Percentiles rank a stretch among this genome's conserved stretches.
Conservation (phyloP, 2,113 vertebrate genomes). For the Euleptes europaea region DNA sequence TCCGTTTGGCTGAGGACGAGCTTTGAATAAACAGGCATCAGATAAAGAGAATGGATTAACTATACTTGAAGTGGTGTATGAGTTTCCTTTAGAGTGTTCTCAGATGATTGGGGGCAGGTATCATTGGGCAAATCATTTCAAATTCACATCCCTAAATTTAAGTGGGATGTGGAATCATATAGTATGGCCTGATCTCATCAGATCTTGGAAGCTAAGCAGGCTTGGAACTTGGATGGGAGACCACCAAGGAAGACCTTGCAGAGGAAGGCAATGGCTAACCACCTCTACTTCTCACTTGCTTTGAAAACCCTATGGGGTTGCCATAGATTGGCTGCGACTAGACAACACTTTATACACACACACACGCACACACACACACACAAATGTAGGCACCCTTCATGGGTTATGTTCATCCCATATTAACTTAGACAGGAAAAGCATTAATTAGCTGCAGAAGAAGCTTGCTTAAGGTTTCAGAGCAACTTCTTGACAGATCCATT, state of each 20-base stretch:
- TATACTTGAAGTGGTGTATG: neutral
- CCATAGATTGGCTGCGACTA: too few species aligned
- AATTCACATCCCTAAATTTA: constrained; percentile 13
- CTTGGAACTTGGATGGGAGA: too few species aligned
- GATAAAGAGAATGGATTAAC: neutral
- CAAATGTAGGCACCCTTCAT: neutral
- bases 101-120: neutral
- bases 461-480: neutral
- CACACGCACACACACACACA: too few species aligned
- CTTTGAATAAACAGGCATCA: neutral
- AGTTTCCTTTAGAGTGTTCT: neutral
- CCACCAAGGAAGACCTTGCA: too few species aligned
- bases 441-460: neutral
- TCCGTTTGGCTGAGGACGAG: neutral
- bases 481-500: neutral
- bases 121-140: constrained; percentile 28
- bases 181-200: too few species aligned
- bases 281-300: too few species aligned
- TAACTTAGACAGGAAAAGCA: constrained; percentile 4
- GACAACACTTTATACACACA: too few species aligned
- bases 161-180: too few species aligned
- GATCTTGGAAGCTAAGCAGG: too few species aligned
- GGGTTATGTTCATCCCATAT: constrained; percentile 4
- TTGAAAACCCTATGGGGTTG: too few species aligned
- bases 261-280: too few species aligned